Conservation (phyloP, 2,888 invertebrate genomes). For the Amphimallon solstitiale region DNA sequence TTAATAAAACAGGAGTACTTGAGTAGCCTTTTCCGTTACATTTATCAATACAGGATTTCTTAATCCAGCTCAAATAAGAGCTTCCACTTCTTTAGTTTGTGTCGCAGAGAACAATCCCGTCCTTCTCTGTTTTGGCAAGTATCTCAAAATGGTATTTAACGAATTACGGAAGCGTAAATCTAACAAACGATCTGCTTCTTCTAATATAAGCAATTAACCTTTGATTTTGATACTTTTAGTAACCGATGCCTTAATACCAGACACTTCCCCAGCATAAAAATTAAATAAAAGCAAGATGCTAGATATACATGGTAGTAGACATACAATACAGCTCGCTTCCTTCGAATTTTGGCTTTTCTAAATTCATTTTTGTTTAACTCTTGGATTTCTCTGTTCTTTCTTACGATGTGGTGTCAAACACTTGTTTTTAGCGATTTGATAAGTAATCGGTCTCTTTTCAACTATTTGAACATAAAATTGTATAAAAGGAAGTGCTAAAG, state of each 20-base stretch:
- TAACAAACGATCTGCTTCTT: constrained; percentile 95
- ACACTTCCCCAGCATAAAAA: constrained; percentile 84
- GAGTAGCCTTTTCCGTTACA: constrained; percentile 86
- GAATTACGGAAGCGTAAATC: constrained; percentile 91
- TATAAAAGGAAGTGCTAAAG: neutral
- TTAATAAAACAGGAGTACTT: constrained; percentile 78
- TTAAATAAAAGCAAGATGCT: neutral
- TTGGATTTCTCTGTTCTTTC: constrained; percentile 92
- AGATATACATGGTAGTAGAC: neutral
- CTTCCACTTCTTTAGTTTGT: constrained; percentile 93
- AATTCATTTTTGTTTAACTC: constrained; percentile 95
- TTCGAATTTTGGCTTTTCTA: constrained; percentile 89
- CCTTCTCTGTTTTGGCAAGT: constrained; percentile 90
- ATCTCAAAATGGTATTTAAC: constrained; percentile 87
- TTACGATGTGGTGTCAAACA: constrained; percentile 91
- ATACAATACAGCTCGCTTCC: constrained; percentile 89
- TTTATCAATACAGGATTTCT: constrained; percentile 91
- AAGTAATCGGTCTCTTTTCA: constrained; percentile 86
- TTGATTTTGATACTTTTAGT: constrained; percentile 91
- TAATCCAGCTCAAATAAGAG: constrained; percentile 91
- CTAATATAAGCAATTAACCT: constrained; percentile 83
- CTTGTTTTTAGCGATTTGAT: constrained; percentile 96
- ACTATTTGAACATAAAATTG: constrained; percentile 35
- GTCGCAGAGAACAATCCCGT: constrained; percentile 99
- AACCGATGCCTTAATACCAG: constrained; percentile 91